Conservation (phyloP, 2,888 invertebrate species). For the Lasioglossum calceatum region DNA sequence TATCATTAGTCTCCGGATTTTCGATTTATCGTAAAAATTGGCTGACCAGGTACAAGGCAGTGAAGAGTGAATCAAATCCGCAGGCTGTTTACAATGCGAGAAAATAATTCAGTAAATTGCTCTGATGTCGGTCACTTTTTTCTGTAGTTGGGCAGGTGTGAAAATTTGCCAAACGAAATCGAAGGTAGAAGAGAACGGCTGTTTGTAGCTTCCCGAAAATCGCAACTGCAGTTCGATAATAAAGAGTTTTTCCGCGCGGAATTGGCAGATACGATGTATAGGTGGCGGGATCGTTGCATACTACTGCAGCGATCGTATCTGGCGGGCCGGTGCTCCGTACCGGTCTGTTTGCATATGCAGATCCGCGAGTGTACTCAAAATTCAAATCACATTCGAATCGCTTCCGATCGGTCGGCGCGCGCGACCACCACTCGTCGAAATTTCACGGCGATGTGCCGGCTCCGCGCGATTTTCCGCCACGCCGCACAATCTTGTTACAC, state of each 20-base stretch:
- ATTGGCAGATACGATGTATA: constrained; percentile 25
- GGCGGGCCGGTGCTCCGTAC: constrained; percentile 17
- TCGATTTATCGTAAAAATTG: background rate
- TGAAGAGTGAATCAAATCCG: background rate
- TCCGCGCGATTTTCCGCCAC: constrained; percentile 33
- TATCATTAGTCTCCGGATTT: background rate
- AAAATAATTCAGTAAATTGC: background rate
- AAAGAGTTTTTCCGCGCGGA: constrained; percentile 11
- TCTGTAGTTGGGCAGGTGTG: background rate
- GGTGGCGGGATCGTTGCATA: constrained; percentile 21
- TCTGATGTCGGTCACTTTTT: background rate
- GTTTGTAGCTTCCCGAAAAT: background rate
- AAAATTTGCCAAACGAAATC: background rate
- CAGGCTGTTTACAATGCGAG: background rate
- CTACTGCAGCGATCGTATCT: constrained; percentile 37
- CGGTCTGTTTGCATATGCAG: constrained; percentile 74
- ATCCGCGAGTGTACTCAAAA: constrained; percentile 75
- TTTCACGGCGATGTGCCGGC: constrained; percentile 50
- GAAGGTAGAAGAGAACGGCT: background rate
- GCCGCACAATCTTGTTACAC: background rate
- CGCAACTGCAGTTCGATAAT: constrained; percentile 4
- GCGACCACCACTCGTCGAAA: constrained; percentile 55
- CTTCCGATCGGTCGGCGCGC: constrained; percentile 61
- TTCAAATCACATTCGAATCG: constrained; percentile 81
- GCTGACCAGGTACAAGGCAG: background rate